phyloP scores from a whole-genome alignment of 2,113 vertebrate genomes.

The Verasper variegatus region DNA sequence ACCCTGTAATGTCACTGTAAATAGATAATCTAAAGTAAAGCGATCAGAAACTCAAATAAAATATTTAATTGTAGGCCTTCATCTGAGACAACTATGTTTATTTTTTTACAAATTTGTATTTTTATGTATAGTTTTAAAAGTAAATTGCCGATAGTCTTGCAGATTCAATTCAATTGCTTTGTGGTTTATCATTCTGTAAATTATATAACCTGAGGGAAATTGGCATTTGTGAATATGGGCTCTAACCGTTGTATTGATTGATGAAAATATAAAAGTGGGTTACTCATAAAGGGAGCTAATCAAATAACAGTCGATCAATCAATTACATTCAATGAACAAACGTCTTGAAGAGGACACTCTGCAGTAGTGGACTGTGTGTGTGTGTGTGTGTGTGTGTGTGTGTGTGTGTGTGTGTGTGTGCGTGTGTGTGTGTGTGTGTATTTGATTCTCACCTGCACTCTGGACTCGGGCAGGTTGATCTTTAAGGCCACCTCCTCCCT shows the following conservation, averaged over 20 bases:
- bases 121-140: no score
- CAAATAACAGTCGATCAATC: background rate
- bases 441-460: slow-evolving; percentile 88
- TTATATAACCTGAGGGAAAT: no score
- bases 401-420: background rate
- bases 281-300: no score
- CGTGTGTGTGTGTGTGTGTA: background rate
- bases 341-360: background rate
- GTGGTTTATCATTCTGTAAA: no score
- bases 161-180: no score
- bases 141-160: no score
- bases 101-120: background rate
- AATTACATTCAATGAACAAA: background rate
- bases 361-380: background rate
- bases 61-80: background rate
- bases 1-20: no score
- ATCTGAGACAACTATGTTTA: background rate
- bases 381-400: background rate
- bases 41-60: no score
- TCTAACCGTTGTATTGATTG: background rate
- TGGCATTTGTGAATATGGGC: background rate
- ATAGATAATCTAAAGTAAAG: no score
- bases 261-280: background rate
- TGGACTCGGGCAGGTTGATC: slow-evolving; percentile 96
- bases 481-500: slow-evolving; percentile 97